Conservation (phyloP, 2,113 vertebrate species). For the Philantomba maxwellii region DNA sequence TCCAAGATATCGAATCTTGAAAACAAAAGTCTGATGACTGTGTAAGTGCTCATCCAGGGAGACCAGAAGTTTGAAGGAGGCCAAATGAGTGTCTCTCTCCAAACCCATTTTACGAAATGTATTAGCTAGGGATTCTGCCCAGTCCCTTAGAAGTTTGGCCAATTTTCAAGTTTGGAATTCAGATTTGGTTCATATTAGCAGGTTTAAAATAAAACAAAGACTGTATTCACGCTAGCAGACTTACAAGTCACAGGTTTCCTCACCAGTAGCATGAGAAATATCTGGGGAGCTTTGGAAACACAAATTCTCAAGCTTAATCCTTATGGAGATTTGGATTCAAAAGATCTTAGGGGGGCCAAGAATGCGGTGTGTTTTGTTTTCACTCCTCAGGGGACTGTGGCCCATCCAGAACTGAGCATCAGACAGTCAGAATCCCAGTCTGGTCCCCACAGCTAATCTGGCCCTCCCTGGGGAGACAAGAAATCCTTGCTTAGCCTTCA, state of each 20-base stretch:
- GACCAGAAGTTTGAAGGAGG: neutral
- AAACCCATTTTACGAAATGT: neutral
- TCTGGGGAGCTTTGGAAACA: neutral
- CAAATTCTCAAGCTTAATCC: neutral
- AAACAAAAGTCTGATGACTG: neutral
- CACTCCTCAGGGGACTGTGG: neutral
- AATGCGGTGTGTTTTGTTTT: neutral
- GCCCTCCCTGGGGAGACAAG: neutral
- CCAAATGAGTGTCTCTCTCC: neutral
- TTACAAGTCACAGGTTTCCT: neutral
- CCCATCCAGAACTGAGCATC: neutral
- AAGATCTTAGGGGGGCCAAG: neutral
- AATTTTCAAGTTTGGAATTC: neutral
- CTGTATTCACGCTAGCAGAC: neutral
- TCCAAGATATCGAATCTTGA: neutral
- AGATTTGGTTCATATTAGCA: neutral
- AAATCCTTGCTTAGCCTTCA: neutral
- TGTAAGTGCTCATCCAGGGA: neutral
- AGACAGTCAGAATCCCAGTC: neutral
- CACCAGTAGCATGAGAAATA: neutral
- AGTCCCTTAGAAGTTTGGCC: neutral
- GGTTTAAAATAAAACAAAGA: slow-evolving; percentile 13
- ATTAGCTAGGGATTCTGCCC: neutral
- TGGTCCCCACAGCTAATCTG: neutral
- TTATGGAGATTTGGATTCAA: neutral